Evolutionary conservation across 2,113 vertebrate species (phyloP).

Genomic region (Ivindomyrus marchei): DNA sequence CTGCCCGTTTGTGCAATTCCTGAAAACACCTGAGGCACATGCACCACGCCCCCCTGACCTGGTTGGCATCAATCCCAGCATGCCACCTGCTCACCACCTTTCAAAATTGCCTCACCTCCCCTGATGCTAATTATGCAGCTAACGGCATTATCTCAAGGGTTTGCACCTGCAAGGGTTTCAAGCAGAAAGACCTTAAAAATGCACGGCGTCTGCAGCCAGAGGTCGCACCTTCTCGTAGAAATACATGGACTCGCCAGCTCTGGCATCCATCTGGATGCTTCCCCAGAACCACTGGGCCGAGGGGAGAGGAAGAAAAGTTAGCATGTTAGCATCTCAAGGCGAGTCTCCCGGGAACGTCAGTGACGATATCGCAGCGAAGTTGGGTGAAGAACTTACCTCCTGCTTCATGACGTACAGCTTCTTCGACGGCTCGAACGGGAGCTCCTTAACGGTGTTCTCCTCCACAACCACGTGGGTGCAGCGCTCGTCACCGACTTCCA

Average conservation of each 20-base stretch:
- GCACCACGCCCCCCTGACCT: background rate
- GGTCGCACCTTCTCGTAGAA: slow-evolving; percentile 83
- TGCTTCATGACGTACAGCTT: slow-evolving; percentile 91
- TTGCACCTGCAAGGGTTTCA: background rate
- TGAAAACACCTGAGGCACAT: background rate
- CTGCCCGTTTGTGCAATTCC: background rate
- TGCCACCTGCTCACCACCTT: background rate
- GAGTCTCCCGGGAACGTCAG: too few relatives aligned
- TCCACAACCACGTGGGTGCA: slow-evolving; percentile 94
- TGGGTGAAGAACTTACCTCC: slow-evolving; percentile 67
- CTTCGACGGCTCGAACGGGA: slow-evolving; percentile 74
- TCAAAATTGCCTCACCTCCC: background rate
- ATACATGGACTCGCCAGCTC: slow-evolving; percentile 94
- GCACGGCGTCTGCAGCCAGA: background rate
- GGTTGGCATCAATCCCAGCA: background rate
- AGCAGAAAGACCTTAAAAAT: background rate
- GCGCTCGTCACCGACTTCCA: slow-evolving; percentile 76
- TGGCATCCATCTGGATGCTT: slow-evolving; percentile 97
- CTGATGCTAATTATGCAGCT: background rate
- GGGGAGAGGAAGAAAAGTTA: background rate
- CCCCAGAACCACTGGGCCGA: slow-evolving; percentile 94
- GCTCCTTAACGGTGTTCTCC: slow-evolving; percentile 83
- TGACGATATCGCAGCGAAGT: background rate
- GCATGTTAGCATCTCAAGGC: background rate
- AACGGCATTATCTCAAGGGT: background rate